Base-by-base conservation (phyloP, 2,888 invertebrate genomes). In the Tetramorium bicarinatum region DNA sequence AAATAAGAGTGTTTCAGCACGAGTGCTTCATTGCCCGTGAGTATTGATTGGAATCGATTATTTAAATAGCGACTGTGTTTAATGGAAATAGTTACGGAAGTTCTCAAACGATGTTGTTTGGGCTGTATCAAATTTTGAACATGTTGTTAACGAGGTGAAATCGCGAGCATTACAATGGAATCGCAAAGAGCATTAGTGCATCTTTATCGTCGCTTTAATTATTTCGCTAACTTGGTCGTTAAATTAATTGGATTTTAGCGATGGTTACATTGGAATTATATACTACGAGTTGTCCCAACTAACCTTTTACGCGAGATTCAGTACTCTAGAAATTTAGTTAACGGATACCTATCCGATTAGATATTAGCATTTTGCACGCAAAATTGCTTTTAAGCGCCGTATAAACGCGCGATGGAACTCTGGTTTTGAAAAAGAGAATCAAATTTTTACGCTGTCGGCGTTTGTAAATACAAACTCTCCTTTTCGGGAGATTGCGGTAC, bases 31-130 rank as follows among this genome's bases (percentile, higher is more conserved):
- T 44, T 29, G 38, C 41, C 41, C 44, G 15, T 41, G 61, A 59
- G 11, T 62, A 62, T 47, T 56, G 77, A 82, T 86, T 77, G 47
- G 67, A 38, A 67, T 79, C 13, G 61, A 59, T 44, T 76, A 41
- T 81, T 85, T 75, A 76, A 34, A 44, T 71, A 15, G 62, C 41
- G 72, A 54, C 34, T 61, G n/a, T 61, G n/a, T 34, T 34, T 34
- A 61, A 61, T 61, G n/a, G 25, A 21, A 34, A 61, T 79, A 49
- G 54, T 82, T 72, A 44, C 61, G 38, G 54, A 62, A 86, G 54
- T 61, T 72, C 13, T 9, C 41, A 29, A 11, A 49, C 41, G 2
- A 21, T 29, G 11, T n/a, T 54, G n/a, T 41, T 34, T 34, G 29
- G 29, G 29, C 29, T 25, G 18, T 38, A 6, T 15, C 25, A 71